Evolutionary conservation across 2,113 vertebrate species (phyloP).

Genomic region (rat (Rattus norvegicus)): GRCr8 NC_086028.1:96047501-96048000

Average conservation of each 20-base stretch:
- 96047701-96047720: background rate
- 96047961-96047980: background rate
- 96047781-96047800: no score
- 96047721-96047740: background rate
- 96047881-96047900: background rate
- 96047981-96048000: background rate
- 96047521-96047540: background rate
- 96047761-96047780: background rate
- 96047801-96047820: background rate
- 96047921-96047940: background rate
- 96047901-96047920: background rate
- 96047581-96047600: background rate
- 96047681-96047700: background rate
- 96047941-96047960: background rate
- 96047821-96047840: background rate
- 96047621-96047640: background rate
- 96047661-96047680: background rate
- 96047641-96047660: background rate
- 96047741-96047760: background rate
- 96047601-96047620: background rate
- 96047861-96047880: background rate
- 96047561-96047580: background rate
- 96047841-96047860: background rate
- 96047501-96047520: background rate
- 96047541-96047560: background rate